These are phyloP conservation scores for Xanthia togata DNA, from an alignment of 2,888 invertebrate species.

Conservation along the genomic window DNA sequence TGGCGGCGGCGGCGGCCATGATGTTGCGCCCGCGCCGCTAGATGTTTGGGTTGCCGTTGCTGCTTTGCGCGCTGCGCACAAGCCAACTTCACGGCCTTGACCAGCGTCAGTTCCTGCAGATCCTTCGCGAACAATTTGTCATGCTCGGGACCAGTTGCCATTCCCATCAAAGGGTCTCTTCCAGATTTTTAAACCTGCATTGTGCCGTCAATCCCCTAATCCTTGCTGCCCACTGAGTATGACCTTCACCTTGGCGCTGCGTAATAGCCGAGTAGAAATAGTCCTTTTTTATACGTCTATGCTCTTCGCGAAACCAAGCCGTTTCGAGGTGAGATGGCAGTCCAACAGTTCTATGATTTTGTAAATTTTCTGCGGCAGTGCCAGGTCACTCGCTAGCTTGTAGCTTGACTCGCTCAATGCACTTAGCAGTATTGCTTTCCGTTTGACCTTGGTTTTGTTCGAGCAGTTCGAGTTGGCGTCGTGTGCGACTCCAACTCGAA, in stretches of 20 bases:
- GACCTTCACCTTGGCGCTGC: neutral
- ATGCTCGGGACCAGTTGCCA: neutral
- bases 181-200: neutral
- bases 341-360: neutral
- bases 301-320: neutral
- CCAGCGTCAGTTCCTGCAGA: neutral
- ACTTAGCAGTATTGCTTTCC: neutral
- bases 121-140: neutral
- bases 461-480: too few species aligned
- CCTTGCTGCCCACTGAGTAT: constrained; percentile 1
- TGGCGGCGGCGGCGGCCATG: neutral
- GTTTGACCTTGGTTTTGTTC: too few species aligned
- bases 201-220: constrained; percentile 1
- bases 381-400: constrained; percentile 7
- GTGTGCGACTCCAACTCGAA: too few species aligned
- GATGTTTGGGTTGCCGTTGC: neutral
- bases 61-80: neutral
- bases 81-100: neutral
- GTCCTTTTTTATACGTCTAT: too few species aligned
- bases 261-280: neutral
- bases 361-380: neutral
- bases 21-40: neutral
- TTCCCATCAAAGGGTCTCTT: neutral
- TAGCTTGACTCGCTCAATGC: neutral
- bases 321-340: neutral